These are phyloP conservation scores for Eumaeus atala DNA, from an alignment of 1,140 invertebrate genomes.

Conservation along the genomic window DNA sequence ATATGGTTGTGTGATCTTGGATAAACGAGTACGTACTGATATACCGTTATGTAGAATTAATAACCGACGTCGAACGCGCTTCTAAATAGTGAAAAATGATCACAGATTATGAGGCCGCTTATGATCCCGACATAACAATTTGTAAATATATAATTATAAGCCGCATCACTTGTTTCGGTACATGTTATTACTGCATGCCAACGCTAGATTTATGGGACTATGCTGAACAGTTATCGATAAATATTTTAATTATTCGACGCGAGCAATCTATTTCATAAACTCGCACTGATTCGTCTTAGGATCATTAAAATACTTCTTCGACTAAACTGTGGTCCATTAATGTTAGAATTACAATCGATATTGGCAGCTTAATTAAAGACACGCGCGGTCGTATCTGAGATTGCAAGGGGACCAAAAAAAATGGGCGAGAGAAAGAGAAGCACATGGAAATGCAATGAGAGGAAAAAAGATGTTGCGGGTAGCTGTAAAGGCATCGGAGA, in stretches of 20 bases:
- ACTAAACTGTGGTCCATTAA: constrained; percentile 12
- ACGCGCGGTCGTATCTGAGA: constrained; percentile 15
- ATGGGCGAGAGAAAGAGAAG: constrained; percentile 19
- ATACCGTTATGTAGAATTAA: constrained; percentile 58
- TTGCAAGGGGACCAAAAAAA: constrained; percentile 14
- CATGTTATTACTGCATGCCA: constrained; percentile 40
- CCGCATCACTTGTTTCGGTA: constrained; percentile 44
- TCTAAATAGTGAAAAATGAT: constrained; percentile 60
- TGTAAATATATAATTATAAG: constrained; percentile 53
- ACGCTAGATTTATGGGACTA: constrained; percentile 42
- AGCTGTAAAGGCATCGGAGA: constrained; percentile 24
- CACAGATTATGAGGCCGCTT: constrained; percentile 36
- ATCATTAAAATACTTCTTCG: constrained; percentile 1
- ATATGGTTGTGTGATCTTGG: constrained; percentile 17
- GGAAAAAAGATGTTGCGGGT: constrained; percentile 27
- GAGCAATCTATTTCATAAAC: constrained; percentile 10
- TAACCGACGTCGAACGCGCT: constrained; percentile 39
- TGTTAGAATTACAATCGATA: constrained; percentile 10
- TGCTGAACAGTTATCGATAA: constrained; percentile 36
- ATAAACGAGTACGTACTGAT: constrained; percentile 35
- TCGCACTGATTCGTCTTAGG: no score
- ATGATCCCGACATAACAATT: constrained; percentile 43
- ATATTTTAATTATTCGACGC: constrained; percentile 31
- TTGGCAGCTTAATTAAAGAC: constrained; percentile 19
- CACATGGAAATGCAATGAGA: constrained; percentile 16